phyloP scores from a whole-genome alignment of 2,113 vertebrate genomes.

The Dasyprocta punctata region DNA sequence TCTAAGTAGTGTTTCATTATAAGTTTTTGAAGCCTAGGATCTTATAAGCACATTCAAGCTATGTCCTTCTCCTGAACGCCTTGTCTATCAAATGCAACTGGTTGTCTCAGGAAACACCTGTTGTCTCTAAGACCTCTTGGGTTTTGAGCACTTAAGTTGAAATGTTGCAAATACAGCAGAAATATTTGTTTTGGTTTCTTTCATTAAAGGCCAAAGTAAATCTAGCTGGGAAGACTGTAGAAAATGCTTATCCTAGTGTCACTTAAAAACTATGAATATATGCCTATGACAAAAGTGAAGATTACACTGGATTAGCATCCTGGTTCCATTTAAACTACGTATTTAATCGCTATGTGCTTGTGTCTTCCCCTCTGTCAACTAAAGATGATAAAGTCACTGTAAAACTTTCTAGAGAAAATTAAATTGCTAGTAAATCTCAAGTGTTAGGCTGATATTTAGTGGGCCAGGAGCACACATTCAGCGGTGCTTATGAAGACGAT shows the following conservation, averaged over 20 bases:
- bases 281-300: neutral
- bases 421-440: neutral
- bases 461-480: neutral
- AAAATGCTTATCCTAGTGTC: neutral
- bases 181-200: neutral
- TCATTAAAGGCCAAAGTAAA: neutral
- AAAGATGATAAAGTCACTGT: neutral
- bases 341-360: neutral
- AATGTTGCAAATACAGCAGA: slow-evolving; percentile 21
- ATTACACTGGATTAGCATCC: neutral
- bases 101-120: slow-evolving; percentile 16
- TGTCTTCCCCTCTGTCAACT: neutral
- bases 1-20: too few species aligned
- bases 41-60: neutral
- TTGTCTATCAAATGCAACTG: neutral
- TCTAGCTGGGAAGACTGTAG: neutral
- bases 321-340: neutral
- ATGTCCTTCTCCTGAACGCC: neutral
- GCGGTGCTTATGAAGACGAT: neutral
- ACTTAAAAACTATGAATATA: neutral
- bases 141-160: neutral
- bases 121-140: neutral
- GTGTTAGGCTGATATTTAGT: neutral
- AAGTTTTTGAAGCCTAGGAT: neutral
- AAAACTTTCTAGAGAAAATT: neutral